These are phyloP conservation scores for Agelaius phoeniceus DNA, from an alignment of 2,113 vertebrate genomes.

Conservation along the genomic window DNA sequence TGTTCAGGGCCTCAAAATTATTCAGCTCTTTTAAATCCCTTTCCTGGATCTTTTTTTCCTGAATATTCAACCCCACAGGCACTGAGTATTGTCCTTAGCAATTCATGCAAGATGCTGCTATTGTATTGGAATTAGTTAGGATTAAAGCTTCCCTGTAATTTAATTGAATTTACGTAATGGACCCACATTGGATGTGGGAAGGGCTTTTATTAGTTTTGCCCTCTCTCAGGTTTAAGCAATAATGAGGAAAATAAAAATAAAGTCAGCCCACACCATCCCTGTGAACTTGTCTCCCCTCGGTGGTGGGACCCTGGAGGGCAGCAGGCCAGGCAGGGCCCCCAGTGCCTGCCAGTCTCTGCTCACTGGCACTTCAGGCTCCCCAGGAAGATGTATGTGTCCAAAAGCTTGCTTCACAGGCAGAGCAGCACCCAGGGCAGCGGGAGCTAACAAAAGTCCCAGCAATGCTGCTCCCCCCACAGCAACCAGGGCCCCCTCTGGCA, in stretches of 20 bases:
- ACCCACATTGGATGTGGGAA: neutral
- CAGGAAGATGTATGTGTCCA: neutral
- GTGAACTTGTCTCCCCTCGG: neutral
- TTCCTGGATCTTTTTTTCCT: neutral
- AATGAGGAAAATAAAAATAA: neutral
- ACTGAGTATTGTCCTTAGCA: conserved; percentile 5
- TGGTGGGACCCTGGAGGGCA: neutral
- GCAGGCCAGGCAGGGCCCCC: neutral
- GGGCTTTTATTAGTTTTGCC: neutral
- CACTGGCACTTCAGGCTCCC: neutral
- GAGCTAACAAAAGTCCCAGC: neutral
- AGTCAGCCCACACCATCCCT: neutral
- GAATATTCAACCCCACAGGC: neutral
- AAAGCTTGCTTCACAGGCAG: neutral
- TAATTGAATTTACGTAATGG: conserved; percentile 37
- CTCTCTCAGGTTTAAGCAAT: neutral
- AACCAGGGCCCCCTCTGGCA: neutral
- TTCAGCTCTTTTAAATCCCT: neutral
- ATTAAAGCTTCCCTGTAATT: conserved; percentile 11
- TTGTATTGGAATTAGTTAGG: conserved; percentile 12
- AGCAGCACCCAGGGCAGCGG: fast-evolving
- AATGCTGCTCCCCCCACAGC: neutral
- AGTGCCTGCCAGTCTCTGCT: neutral
- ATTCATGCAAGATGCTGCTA: conserved; percentile 19
- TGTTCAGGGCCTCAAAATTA: neutral